Base-by-base conservation (phyloP, 2,113 vertebrate genomes). In the Actinemys pallida region DNA sequence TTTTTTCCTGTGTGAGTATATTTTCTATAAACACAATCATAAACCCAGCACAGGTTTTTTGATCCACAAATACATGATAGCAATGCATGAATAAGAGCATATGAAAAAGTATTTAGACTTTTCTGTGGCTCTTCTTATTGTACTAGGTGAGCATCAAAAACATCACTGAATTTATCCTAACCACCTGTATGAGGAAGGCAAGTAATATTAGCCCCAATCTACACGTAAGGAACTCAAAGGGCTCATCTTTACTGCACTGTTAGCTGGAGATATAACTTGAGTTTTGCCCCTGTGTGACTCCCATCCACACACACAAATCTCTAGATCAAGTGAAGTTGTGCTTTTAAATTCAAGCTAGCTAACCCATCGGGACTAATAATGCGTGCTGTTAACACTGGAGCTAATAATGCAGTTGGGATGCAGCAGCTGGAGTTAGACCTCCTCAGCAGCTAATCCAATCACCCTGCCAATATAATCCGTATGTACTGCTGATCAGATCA, bases 91-190 rank as follows among this genome's bases (percentile, higher is more conserved):
- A 47, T 3, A 50, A 54, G 81, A 52, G 25, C 1, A 2, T 56
- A 0, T 0, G 49, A 45, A 83, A 57, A 1, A 11, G 5, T 4
- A 0, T 45, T 1, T 88, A 35, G n/a, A 5, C 27, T 53, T 35
- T 19, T 27, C 20, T 35, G 2, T 3, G 69, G 31, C 22, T 85
- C 52, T 65, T 13, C 2, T 19, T 5, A 45, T 39, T 45, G n/a
- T 20, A 17, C 39, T 53, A 45, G 81, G 81, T 85, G 42, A 45
- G 42, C 65, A 1, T 1, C 0, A 39, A 59, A 84, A 31, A 35
- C 10, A 3, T 76, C 72, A 27, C 3, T 35, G 6, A 31, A 35
- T 84, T 35, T 13, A 2, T 65, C 57, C 12, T 22, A 31, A 13
- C 45, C 29, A 17, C 10, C 6, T 49, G n/a, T 10, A 3, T 14